phyloP scores from a whole-genome alignment of 1,140 invertebrate genomes.

The Penaeus chinensis region DNA sequence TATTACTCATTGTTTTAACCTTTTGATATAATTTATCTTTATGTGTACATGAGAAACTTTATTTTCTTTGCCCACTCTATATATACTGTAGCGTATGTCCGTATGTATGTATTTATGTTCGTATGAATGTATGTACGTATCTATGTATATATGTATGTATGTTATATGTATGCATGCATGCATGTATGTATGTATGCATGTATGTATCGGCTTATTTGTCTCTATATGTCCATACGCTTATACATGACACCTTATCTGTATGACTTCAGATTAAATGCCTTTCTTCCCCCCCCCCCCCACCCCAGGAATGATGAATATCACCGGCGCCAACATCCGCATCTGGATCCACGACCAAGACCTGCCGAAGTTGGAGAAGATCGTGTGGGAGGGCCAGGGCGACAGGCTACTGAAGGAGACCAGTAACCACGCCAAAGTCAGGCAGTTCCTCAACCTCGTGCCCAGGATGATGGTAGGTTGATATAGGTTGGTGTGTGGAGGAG shows the following conservation, averaged over 20 bases:
- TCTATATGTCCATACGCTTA: neutral
- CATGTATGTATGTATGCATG: neutral
- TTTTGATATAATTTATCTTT: no score
- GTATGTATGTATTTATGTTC: no score
- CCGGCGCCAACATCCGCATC: slow-evolving; percentile 87
- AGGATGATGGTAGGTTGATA: slow-evolving; percentile 81
- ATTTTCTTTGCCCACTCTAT: no score
- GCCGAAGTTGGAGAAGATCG: slow-evolving; percentile 81
- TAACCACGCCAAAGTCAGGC: slow-evolving; percentile 81
- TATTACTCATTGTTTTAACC: no score
- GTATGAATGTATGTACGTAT: no score
- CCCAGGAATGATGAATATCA: slow-evolving; percentile 76
- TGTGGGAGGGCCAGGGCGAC: slow-evolving; percentile 88
- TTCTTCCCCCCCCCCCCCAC: neutral
- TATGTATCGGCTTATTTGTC: neutral
- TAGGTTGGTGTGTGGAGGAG: neutral
- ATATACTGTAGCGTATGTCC: no score
- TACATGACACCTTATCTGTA: no score
- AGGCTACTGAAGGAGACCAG: slow-evolving; percentile 84
- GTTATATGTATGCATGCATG: slow-evolving; percentile 20
- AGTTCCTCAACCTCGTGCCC: slow-evolving; percentile 86
- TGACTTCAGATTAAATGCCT: neutral
- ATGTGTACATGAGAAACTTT: no score
- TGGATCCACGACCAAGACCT: slow-evolving; percentile 92
- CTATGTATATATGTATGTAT: no score